A percentile compares a stretch with the other conserved stretches of the same genome.
phyloP scores from a whole-genome alignment of 2,888 invertebrate species.

The Chydorus sphaericus region DNA sequence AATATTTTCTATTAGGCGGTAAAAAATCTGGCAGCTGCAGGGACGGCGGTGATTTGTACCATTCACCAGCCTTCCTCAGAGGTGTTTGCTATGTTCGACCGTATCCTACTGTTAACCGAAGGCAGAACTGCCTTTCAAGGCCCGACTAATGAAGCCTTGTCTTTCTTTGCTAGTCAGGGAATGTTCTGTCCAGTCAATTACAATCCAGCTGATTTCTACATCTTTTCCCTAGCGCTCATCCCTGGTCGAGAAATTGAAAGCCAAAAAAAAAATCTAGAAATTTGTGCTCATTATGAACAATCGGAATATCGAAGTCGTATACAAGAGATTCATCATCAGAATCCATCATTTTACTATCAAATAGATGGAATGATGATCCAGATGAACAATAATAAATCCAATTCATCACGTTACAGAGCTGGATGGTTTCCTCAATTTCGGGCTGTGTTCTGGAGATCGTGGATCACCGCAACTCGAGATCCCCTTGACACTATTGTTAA shows the following conservation, averaged over 20 bases:
- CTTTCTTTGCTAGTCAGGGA: constrained; percentile 23
- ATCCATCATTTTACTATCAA: not conserved
- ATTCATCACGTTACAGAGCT: constrained; percentile 54
- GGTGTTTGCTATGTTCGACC: constrained; percentile 31
- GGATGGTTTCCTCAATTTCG: constrained; percentile 76
- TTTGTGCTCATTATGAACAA: no score
- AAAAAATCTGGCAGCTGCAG: constrained; percentile 24
- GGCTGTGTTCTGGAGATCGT: constrained; percentile 79
- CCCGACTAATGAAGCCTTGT: constrained; percentile 23
- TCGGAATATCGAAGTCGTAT: no score
- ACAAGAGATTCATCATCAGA: not conserved
- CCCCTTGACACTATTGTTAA: constrained; percentile 80
- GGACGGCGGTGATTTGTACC: constrained; percentile 32
- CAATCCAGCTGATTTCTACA: constrained; percentile 35
- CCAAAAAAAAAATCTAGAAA: no score
- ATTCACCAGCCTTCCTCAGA: constrained; percentile 36
- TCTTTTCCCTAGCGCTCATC: no score
- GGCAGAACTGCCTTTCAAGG: constrained; percentile 34
- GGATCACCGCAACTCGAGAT: constrained; percentile 75
- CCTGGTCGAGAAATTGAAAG: no score
- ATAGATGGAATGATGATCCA: not conserved
- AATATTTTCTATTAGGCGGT: constrained; percentile 8
- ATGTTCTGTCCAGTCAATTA: constrained; percentile 30
- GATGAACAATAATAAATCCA: constrained; percentile 16
- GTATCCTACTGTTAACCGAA: constrained; percentile 28